phyloP scores from a whole-genome alignment of 2,888 invertebrate genomes.

The Balanococcus diminutus region DNA sequence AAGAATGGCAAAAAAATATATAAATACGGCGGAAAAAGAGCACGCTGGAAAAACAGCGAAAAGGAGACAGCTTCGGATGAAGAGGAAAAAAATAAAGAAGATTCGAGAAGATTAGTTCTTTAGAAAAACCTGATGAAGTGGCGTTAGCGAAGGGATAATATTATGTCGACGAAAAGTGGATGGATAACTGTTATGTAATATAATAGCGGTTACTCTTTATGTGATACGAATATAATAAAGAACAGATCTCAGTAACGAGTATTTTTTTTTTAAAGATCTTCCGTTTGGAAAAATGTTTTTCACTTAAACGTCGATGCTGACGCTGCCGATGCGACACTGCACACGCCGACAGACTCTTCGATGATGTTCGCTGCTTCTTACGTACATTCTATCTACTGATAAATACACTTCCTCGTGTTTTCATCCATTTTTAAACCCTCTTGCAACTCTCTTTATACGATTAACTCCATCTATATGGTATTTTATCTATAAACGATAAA shows the following conservation, averaged over 20 bases:
- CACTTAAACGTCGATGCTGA: neutral
- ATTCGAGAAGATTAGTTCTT: constrained; percentile 21
- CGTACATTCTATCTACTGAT: neutral
- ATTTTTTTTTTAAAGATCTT: constrained; percentile 23
- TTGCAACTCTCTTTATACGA: too few relatives aligned
- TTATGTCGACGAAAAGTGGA: constrained; percentile 37
- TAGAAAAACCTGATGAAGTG: constrained; percentile 26
- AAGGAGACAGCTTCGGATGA: neutral
- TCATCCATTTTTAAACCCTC: neutral
- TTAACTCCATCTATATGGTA: neutral
- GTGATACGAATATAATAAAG: constrained; percentile 42
- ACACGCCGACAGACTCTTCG: neutral
- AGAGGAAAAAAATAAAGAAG: neutral
- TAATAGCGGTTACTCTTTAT: constrained; percentile 35
- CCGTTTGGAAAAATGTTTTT: constrained; percentile 21
- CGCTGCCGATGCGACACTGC: neutral
- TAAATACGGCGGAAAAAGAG: neutral
- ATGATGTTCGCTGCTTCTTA: neutral
- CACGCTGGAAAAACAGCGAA: neutral
- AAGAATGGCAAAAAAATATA: neutral
- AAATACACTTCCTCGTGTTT: neutral
- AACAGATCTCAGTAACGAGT: constrained; percentile 31
- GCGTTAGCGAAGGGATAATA: constrained; percentile 38
- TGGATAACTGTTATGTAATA: constrained; percentile 40
- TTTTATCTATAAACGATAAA: constrained; percentile 25